phyloP scores from a whole-genome alignment of 2,113 vertebrate genomes.

The Catharus minimus region DNA sequence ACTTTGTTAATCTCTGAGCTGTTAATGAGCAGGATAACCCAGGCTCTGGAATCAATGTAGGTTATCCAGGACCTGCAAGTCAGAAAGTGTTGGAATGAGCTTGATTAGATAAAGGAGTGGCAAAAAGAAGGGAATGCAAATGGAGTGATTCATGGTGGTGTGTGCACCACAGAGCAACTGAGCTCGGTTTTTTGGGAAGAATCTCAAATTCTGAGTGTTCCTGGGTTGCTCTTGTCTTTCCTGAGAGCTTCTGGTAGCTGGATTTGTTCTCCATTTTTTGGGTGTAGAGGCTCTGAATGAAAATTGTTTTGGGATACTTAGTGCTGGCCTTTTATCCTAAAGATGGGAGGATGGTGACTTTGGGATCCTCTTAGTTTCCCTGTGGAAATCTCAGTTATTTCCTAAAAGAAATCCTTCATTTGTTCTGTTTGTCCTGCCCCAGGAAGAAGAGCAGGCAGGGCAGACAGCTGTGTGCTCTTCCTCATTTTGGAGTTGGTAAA shows the following conservation, averaged over 20 bases:
- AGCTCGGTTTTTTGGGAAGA: neutral
- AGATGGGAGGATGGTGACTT: neutral
- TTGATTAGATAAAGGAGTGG: constrained; percentile 57
- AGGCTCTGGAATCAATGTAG: neutral
- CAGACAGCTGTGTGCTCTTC: fast-evolving
- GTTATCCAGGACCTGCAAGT: constrained; percentile 2
- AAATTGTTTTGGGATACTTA: neutral
- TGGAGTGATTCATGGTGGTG: constrained; percentile 30
- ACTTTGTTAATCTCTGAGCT: neutral
- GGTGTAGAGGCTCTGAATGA: neutral
- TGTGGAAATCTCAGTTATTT: neutral
- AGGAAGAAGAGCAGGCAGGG: neutral
- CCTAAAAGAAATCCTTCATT: neutral
- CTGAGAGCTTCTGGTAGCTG: neutral
- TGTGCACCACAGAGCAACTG: neutral
- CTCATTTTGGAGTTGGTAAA: fast-evolving
- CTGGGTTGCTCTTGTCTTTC: fast-evolving
- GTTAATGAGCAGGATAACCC: neutral
- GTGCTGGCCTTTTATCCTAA: neutral
- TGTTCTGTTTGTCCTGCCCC: neutral
- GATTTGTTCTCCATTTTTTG: neutral
- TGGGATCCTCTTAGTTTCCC: neutral
- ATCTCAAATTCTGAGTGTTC: neutral
- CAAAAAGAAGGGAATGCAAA: constrained; percentile 39
- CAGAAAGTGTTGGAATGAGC: constrained; percentile 15